A percentile compares a stretch with the other conserved stretches of the same genome.
These are phyloP conservation scores for Dipodomys ordii DNA, from an alignment of 2,113 vertebrate species.

Conservation along the genomic window DNA sequence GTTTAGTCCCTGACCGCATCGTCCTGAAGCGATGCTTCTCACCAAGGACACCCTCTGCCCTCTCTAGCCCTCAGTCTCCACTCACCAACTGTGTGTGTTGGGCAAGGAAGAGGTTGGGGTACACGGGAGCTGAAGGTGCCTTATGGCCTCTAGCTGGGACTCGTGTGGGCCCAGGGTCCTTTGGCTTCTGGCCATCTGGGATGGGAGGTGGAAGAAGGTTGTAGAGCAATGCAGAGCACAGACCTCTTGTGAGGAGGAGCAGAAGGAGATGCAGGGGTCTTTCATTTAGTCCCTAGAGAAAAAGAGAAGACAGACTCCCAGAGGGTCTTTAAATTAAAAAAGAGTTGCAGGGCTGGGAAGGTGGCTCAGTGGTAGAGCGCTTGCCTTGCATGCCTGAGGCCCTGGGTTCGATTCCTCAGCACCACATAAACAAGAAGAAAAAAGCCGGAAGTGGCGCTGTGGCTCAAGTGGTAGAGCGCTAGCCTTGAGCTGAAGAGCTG, in stretches of 20 bases:
- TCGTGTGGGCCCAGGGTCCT: too few relatives aligned
- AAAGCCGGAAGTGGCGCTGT: too few relatives aligned
- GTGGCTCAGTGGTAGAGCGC: too few relatives aligned
- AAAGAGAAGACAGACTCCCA: not conserved
- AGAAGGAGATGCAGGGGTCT: not conserved
- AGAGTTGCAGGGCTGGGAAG: too few relatives aligned
- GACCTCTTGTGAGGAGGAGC: not conserved
- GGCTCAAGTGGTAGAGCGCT: too few relatives aligned
- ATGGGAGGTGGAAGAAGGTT: not conserved
- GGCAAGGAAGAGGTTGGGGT: not conserved
- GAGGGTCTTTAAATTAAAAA: not conserved
- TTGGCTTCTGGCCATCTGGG: constrained; percentile 6
- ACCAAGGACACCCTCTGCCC: not conserved
- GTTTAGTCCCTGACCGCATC: accelerated
- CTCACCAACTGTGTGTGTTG: not conserved
- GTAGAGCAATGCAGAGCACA: too few relatives aligned
- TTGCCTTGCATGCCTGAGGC: too few relatives aligned
- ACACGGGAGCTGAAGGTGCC: not conserved
- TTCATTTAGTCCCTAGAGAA: constrained; percentile 16
- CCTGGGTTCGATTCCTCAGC: too few relatives aligned
- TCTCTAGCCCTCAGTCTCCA: not conserved
- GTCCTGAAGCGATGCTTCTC: not conserved
- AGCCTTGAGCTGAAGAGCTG: too few relatives aligned
- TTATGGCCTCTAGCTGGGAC: not conserved
- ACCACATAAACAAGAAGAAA: too few relatives aligned